phyloP scores from a whole-genome alignment of 1,140 invertebrate species.

The Drosophila ercepeae region DNA sequence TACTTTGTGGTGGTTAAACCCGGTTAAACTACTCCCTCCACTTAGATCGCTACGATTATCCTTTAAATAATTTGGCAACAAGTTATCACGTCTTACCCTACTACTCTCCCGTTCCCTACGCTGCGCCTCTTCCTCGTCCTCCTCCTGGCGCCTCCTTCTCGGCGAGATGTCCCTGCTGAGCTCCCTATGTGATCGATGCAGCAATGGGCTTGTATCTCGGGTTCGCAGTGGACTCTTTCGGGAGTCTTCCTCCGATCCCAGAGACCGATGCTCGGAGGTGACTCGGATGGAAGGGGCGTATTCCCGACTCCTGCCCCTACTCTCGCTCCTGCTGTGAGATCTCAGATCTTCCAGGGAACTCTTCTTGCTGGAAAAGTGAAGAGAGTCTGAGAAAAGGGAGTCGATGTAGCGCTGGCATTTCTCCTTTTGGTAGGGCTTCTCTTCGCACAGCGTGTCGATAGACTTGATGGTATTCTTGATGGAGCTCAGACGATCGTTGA shows the following conservation, averaged over 20 bases:
- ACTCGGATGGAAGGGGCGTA: constrained; percentile 69
- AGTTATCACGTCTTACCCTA: constrained; percentile 83
- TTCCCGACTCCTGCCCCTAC: constrained; percentile 47
- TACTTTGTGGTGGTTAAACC: constrained; percentile 82
- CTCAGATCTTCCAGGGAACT: constrained; percentile 66
- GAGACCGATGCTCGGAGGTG: constrained; percentile 67
- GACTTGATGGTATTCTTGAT: constrained; percentile 83
- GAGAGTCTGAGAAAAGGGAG: constrained; percentile 72
- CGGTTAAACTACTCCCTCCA: constrained; percentile 82
- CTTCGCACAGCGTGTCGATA: constrained; percentile 79
- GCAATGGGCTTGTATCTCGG: constrained; percentile 57
- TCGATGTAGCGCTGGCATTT: constrained; percentile 81
- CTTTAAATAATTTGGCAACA: constrained; percentile 82
- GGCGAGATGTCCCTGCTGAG: constrained; percentile 74
- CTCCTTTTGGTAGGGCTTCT: constrained; percentile 79
- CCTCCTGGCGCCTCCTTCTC: constrained; percentile 36
- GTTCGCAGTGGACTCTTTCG: constrained; percentile 39
- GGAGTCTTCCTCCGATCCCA: constrained; percentile 70
- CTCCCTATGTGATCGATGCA: constrained; percentile 74
- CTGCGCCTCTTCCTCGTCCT: constrained; percentile 20
- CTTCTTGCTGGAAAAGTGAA: constrained; percentile 69
- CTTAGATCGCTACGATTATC: constrained; percentile 79
- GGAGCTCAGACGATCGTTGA: constrained; percentile 78
- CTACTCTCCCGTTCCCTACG: constrained; percentile 66
- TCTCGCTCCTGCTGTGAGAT: constrained; percentile 64